Base-by-base conservation (phyloP, 2,113 vertebrate genomes). In the Limnothrissa miodon region DNA sequence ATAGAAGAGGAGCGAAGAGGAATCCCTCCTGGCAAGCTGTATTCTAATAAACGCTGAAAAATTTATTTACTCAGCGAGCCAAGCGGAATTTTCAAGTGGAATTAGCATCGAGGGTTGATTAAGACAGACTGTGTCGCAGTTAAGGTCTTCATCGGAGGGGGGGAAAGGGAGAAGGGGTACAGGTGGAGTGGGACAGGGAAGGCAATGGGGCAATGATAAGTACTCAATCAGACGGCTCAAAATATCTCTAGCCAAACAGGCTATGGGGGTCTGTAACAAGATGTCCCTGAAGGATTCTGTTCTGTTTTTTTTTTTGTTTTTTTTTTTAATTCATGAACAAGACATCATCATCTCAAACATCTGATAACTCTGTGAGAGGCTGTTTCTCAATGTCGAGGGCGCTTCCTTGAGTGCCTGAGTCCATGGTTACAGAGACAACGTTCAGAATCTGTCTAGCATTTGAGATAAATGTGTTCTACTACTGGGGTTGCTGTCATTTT, bases 31-130 rank as follows among this genome's bases (percentile, higher is more conserved):
- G 93, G 94, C 92, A 91, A 89, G 87, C 89, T 90, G 91, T 89
- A 89, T 93, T 93, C 92, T 93, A 94, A 94, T 93, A 95, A 94
- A 94, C 78, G 89, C 92, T 93, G 89, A 93, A 95, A 94, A 92
- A 90, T 92, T 84, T 93, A 95, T 95, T 95, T 94, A 92, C 92
- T 93, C 88, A 83, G 83, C 83, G 83, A 90, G 91, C 92, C 91
- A 89, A 92, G 92, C 91, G 90, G 91, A 92, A 92, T 91, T 91
- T 44, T 92, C 91, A 93, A 94, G 93, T 90, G 91, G 91, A 92
- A 93, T 93, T 93, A 92, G 85, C 88, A 87, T 83, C 81, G 83
- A 85, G 89, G 82, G 85, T 85, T 91, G 92, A 94, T 89, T 90
- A 91, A 92, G 91, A 92, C 81, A 10, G 90, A 87, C 87, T 82